These are phyloP conservation scores for Macaria notata DNA, from an alignment of 2,888 invertebrate genomes.

Conservation along the genomic window DNA sequence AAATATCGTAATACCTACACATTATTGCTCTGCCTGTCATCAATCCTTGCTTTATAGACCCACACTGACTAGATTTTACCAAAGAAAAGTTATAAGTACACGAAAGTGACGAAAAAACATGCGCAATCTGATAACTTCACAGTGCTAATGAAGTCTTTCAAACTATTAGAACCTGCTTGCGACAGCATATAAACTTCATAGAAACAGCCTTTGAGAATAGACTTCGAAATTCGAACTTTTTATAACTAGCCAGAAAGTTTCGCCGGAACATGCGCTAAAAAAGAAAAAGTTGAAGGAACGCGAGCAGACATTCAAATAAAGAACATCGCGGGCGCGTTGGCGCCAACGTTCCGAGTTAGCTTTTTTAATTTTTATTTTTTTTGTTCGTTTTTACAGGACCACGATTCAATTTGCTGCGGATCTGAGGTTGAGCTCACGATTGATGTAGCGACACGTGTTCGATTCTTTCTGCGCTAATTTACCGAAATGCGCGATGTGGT, in stretches of 20 bases:
- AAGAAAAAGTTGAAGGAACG: conserved; percentile 45
- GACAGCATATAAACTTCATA: conserved; percentile 4
- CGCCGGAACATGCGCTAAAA: conserved; percentile 47
- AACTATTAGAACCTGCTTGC: not conserved
- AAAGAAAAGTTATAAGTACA: no score
- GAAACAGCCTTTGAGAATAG: conserved; percentile 20
- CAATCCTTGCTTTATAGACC: conserved; percentile 35
- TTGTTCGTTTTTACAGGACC: conserved; percentile 37
- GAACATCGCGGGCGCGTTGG: conserved; percentile 73
- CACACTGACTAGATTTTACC: not conserved
- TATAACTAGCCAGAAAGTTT: conserved; percentile 41
- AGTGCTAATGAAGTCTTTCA: no score
- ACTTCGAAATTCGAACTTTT: conserved; percentile 27
- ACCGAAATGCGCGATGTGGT: conserved; percentile 13
- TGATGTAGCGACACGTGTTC: conserved; percentile 43
- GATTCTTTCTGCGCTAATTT: conserved; percentile 37
- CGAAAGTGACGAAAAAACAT: no score
- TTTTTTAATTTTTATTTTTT: conserved; percentile 56
- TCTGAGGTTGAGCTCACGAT: conserved; percentile 61
- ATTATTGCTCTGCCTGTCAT: conserved; percentile 33
- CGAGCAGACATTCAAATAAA: conserved; percentile 70
- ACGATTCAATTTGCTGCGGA: conserved; percentile 75
- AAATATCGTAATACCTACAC: conserved; percentile 39
- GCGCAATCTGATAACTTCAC: no score
- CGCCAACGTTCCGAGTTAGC: conserved; percentile 75